Percentiles rank a stretch among this genome's conserved stretches.
phyloP scores from a whole-genome alignment of 2,797 vertebrate genomes.

The Myotis vivesi region DNA sequence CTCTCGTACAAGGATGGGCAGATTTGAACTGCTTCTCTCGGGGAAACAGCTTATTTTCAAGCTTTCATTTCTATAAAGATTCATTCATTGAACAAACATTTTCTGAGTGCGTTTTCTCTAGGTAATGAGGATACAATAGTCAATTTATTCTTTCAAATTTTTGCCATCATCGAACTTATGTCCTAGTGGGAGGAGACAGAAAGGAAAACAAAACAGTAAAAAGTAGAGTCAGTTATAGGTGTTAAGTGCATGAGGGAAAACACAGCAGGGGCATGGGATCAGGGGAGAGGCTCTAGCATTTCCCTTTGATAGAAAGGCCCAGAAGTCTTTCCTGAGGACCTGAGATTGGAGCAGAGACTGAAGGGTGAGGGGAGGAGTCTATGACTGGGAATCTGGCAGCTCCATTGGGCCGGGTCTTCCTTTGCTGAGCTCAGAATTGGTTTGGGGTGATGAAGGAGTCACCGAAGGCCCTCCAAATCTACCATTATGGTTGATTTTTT shows the following conservation, averaged over 20 bases:
- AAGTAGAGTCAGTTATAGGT: background rate
- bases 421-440: background rate
- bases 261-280: background rate
- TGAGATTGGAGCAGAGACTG: background rate
- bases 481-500: fast-evolving
- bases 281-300: fast-evolving
- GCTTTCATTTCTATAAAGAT: conserved; percentile 5
- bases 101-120: background rate
- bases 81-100: background rate
- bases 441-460: background rate
- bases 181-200: background rate
- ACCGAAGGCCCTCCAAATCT: background rate
- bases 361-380: background rate
- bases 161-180: background rate
- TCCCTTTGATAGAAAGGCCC: background rate
- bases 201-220: background rate
- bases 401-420: fast-evolving
- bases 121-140: background rate
- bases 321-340: background rate
- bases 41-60: conserved; percentile 47
- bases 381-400: background rate
- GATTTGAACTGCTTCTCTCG: background rate
- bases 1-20: background rate
- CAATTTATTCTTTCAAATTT: background rate
- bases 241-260: background rate